Evolutionary conservation across 2,888 invertebrate genomes (phyloP), one percentile per base, ranked within the genome.

Genomic region (Pecten maximus): DNA sequence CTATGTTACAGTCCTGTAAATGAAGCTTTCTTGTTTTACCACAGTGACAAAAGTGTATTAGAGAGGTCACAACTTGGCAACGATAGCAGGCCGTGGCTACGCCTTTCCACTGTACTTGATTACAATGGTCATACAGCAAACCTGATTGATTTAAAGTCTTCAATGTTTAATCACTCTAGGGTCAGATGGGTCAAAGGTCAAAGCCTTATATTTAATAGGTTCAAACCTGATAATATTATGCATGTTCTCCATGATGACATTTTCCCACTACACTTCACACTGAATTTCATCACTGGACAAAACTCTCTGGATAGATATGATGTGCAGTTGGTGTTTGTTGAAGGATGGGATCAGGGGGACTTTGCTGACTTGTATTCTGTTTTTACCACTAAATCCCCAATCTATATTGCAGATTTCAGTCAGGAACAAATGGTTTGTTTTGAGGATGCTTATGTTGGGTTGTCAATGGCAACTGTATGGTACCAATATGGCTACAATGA

Each of bases 181-280:
- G 91, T 95, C 12, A 91, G 90, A 0, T 94, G 94, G 90, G 48
- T 95, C 15, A 88, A 92, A 10, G 93, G 94, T 16, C 93, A 92
- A 35, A 95, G 94, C 50, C 93, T 97, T 50, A 91, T 97, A 6
- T 93, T 97, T 39, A 95, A 95, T 88, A 95, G 97, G 16, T 97
- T 97, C 93, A 97, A 97, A 93, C 97, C 97, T 2, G 97, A 97
- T 92, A 97, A 97, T 94, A 94, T 97, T n/a, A 97, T 97, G 97
- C 97, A 97, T 95, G 97, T 97, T 15, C 94, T 97, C 86, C 97
- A 97, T 94, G 97, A 97, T 95, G 97, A 97, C 93, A 94, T 97
- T 2, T 92, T 97, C 28, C 97, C 97, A 2, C 91, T 97, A 23
- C 97, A 95, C 94, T 92, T 95, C 60, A 97, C 97, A 10, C 93